A percentile compares a stretch with the other conserved stretches of the same genome.
Conservation (phyloP, 2,797 vertebrate genomes). For the Syngnathus rostellatus region DNA sequence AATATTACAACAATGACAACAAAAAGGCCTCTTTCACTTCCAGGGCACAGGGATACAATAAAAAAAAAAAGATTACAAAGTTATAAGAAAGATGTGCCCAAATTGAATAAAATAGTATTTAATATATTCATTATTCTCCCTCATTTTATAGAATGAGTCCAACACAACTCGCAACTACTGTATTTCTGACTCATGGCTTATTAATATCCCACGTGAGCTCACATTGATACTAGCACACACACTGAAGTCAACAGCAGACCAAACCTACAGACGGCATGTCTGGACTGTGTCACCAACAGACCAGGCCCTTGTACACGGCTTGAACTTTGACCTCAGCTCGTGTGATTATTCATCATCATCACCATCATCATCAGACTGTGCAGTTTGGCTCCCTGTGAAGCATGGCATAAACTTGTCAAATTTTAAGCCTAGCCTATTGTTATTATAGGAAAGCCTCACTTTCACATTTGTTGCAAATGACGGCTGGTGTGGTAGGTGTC, state of each 20-base stretch:
- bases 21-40: neutral
- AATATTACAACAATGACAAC: neutral
- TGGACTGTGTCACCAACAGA: constrained; percentile 56
- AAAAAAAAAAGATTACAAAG: neutral
- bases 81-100: neutral
- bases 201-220: constrained; percentile 15
- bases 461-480: neutral
- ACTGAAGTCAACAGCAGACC: constrained; percentile 17
- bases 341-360: constrained; percentile 59
- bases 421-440: neutral
- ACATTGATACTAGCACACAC: constrained; percentile 10
- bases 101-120: neutral
- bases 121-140: too few relatives aligned
- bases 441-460: neutral
- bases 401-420: constrained; percentile 11
- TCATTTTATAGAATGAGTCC: neutral
- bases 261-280: constrained; percentile 35
- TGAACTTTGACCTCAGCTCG: constrained; percentile 44
- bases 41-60: too few relatives aligned
- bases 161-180: neutral
- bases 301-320: constrained; percentile 53
- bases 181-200: constrained; percentile 1
- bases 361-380: constrained; percentile 18
- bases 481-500: too few relatives aligned
- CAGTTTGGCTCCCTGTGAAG: constrained; percentile 8